Evolutionary conservation across 2,113 vertebrate species (phyloP).

Genomic region (Saguinus imperator): DNA sequence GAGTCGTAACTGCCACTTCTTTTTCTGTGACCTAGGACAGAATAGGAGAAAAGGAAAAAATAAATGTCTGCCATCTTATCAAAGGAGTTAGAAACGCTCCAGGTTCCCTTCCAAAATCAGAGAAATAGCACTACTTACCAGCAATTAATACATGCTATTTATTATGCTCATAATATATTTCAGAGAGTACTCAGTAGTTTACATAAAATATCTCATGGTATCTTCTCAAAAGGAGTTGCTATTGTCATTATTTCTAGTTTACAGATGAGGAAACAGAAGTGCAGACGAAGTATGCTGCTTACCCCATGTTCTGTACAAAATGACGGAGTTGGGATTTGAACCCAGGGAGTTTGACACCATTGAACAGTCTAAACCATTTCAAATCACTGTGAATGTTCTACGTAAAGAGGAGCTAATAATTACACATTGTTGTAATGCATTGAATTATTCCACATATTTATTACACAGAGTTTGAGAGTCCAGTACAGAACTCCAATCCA

Average conservation of each 20-base stretch:
- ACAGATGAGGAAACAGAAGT: background rate
- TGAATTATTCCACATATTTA: background rate
- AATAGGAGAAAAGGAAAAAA: background rate
- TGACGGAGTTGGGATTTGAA: background rate
- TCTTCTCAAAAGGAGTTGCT: background rate
- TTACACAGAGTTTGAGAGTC: background rate
- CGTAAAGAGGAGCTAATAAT: background rate
- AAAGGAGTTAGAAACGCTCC: background rate
- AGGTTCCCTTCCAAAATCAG: background rate
- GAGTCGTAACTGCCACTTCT: background rate
- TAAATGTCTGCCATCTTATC: background rate
- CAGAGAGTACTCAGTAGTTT: rapidly evolving
- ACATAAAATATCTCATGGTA: background rate
- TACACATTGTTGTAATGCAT: background rate
- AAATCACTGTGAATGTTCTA: background rate
- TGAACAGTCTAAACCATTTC: background rate
- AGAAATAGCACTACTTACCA: background rate
- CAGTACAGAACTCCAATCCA: background rate
- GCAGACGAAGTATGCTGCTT: background rate
- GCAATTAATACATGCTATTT: background rate
- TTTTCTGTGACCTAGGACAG: background rate
- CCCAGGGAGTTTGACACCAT: background rate
- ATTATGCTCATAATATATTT: background rate
- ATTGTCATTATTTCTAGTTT: background rate
- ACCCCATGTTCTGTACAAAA: background rate